Evolutionary conservation across 2,888 invertebrate genomes (phyloP).

Genomic region (Archaeoteleia sp.): DNA sequence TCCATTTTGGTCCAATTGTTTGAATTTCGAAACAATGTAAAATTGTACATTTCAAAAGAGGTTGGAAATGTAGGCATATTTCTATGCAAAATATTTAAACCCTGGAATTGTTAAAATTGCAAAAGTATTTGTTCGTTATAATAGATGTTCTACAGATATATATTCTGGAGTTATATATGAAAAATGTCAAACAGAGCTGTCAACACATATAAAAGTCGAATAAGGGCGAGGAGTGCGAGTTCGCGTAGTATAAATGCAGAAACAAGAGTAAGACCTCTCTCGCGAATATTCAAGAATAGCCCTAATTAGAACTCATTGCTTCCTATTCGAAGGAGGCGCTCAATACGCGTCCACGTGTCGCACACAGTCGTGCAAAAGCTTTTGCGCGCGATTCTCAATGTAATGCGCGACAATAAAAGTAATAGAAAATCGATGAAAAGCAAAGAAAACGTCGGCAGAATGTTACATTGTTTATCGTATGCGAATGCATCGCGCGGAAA

Average conservation of each 20-base stretch:
- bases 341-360: constrained; percentile 4
- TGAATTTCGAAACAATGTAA: no score
- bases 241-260: constrained; percentile 13
- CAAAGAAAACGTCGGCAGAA: neutral
- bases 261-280: constrained; percentile 20
- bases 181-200: constrained; percentile 15
- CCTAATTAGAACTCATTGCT: constrained; percentile 36
- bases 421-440: constrained; percentile 21
- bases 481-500: constrained; percentile 15
- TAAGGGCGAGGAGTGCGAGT: neutral
- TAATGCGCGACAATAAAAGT: no score
- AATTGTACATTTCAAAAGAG: no score
- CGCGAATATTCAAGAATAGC: constrained; percentile 31
- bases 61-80: no score
- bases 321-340: neutral
- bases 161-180: no score
- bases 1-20: no score
- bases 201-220: no score
- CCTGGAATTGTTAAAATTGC: no score
- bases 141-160: no score
- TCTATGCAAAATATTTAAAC: no score
- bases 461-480: constrained; percentile 3
- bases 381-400: no score
- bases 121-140: no score
- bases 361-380: constrained; percentile 3